These are phyloP conservation scores for Margarornis squamiger DNA, from an alignment of 2,797 vertebrate species.

Conservation along the genomic window DNA sequence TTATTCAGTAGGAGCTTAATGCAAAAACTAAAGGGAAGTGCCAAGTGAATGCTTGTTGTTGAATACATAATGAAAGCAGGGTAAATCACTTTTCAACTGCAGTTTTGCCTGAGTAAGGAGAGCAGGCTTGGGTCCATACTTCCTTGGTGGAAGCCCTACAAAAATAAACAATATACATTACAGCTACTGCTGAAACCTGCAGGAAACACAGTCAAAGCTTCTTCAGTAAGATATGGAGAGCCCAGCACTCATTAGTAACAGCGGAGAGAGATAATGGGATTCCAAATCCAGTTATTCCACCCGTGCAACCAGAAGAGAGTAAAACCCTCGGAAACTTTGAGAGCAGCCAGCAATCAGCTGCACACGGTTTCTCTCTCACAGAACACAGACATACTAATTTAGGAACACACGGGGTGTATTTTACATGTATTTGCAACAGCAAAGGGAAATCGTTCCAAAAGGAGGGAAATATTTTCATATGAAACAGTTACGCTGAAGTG, in stretches of 20 bases:
- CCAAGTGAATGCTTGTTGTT: not conserved
- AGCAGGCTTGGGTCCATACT: constrained; percentile 1
- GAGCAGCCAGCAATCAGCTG: not conserved
- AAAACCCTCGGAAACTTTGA: not conserved
- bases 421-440: not conserved
- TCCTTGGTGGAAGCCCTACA: constrained; percentile 1
- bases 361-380: not conserved
- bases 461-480: not conserved
- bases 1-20: not conserved
- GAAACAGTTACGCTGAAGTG: not conserved
- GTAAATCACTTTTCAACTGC: not conserved
- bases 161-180: constrained; percentile 32
- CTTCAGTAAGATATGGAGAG: not conserved
- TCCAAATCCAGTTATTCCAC: not conserved
- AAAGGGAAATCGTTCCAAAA: not conserved
- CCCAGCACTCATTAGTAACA: not conserved
- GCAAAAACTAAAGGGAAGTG: not conserved
- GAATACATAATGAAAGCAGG: not conserved
- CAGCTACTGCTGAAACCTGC: constrained; percentile 21
- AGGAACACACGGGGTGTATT: not conserved
- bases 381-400: not conserved
- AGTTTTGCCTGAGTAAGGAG: constrained; percentile 55
- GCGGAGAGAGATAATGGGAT: not conserved
- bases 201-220: not conserved
- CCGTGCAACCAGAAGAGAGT: not conserved